A percentile compares a stretch with the other conserved stretches of the same genome.
Evolutionary conservation across 2,113 vertebrate genomes (phyloP).

Genomic region (Cynopterus brachyotis): DNA sequence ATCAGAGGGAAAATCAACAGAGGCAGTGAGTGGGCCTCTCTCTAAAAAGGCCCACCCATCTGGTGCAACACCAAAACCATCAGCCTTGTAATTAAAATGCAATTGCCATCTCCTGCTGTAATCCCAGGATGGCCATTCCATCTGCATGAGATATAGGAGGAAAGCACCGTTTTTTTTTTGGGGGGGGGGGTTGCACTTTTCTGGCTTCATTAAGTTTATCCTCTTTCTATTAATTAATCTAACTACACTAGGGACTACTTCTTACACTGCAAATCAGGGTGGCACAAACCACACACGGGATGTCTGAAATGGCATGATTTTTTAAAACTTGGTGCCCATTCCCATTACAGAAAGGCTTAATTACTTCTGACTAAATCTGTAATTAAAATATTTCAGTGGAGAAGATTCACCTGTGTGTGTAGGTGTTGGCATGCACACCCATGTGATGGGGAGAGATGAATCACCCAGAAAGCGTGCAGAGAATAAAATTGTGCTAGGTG

Average conservation of each 20-base stretch:
- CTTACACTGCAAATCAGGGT: constrained; percentile 83
- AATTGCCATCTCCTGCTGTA: constrained; percentile 95
- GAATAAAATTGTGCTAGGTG: constrained; percentile 70
- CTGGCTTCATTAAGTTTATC: constrained; percentile 88
- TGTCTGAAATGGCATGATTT: constrained; percentile 82
- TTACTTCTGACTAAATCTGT: constrained; percentile 95
- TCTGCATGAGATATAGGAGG: constrained; percentile 90
- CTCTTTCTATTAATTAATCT: constrained; percentile 89
- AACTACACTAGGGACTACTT: constrained; percentile 82
- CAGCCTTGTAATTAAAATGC: constrained; percentile 99
- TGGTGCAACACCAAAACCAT: constrained; percentile 94
- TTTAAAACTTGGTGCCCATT: constrained; percentile 81
- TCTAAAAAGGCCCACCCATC: constrained; percentile 96
- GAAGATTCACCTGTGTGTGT: constrained; percentile 88
- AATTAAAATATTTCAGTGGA: constrained; percentile 96
- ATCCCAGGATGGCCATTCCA: constrained; percentile 96
- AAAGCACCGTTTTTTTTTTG: constrained; percentile 83
- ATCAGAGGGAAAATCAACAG: constrained; percentile 85
- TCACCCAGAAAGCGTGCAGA: constrained; percentile 84
- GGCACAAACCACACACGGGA: constrained; percentile 79
- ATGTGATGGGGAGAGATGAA: constrained; percentile 90
- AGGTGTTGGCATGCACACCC: constrained; percentile 84
- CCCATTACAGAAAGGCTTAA: constrained; percentile 91
- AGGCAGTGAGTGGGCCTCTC: constrained; percentile 91
- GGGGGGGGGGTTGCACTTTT: no score